These are phyloP conservation scores for Ophion ventricosus DNA, from an alignment of 2,888 invertebrate genomes.

Conservation along the genomic window DNA sequence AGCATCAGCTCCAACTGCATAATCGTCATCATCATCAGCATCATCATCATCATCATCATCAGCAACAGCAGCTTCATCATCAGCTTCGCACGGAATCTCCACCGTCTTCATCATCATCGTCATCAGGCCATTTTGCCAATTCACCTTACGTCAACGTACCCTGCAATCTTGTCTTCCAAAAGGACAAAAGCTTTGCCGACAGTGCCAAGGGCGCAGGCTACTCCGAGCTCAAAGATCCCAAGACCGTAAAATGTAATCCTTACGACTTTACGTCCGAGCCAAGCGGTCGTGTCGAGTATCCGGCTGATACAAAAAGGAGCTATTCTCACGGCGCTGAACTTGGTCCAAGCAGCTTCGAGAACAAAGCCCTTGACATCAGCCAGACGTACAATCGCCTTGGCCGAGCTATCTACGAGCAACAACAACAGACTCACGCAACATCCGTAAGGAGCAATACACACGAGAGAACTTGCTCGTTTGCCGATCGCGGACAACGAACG, in stretches of 20 bases:
- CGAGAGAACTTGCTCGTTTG: slow-evolving; percentile 76
- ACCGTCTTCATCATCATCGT: slow-evolving; percentile 78
- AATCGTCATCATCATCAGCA: slow-evolving; percentile 73
- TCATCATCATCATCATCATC: slow-evolving; percentile 77
- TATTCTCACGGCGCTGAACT: slow-evolving; percentile 71
- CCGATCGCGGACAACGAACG: slow-evolving; percentile 70
- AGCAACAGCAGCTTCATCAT: slow-evolving; percentile 75
- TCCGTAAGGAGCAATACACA: slow-evolving; percentile 58
- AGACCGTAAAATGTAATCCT: slow-evolving; percentile 72
- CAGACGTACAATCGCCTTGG: slow-evolving; percentile 58
- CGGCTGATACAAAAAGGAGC: slow-evolving; percentile 72
- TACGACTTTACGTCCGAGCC: slow-evolving; percentile 81
- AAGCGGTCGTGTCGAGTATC: slow-evolving; percentile 80
- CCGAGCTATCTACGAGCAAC: slow-evolving; percentile 51
- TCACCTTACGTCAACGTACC: slow-evolving; percentile 81
- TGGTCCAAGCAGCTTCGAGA: slow-evolving; percentile 72
- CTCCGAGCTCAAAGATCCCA: slow-evolving; percentile 77
- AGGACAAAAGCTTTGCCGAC: slow-evolving; percentile 78
- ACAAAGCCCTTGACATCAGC: slow-evolving; percentile 68
- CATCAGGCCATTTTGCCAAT: slow-evolving; percentile 75
- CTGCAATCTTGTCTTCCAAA: slow-evolving; percentile 77
- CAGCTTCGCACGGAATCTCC: slow-evolving; percentile 58
- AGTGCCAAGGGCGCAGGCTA: slow-evolving; percentile 78
- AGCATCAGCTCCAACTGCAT: slow-evolving; percentile 67
- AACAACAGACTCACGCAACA: slow-evolving; percentile 67